Evolutionary conservation across 2,113 vertebrate species (phyloP).

Genomic region (Chaenogobius annularis): DNA sequence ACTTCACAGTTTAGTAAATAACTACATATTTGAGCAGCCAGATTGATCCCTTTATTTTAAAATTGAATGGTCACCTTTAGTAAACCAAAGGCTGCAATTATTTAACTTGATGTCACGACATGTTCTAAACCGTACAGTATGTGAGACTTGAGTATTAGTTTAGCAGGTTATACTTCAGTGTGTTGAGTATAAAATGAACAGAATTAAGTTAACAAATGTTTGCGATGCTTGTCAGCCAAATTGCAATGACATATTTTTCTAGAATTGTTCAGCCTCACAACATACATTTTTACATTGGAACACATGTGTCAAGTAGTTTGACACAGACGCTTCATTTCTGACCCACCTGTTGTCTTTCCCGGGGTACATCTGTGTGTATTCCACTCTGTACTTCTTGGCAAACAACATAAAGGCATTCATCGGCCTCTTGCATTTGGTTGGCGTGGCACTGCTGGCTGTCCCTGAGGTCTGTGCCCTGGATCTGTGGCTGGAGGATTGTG

Average conservation of each 20-base stretch:
- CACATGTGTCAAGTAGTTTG: background rate
- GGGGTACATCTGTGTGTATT: conserved; percentile 99
- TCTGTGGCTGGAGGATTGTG: conserved; percentile 84
- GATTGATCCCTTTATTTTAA: too few species aligned
- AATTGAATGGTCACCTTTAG: too few species aligned
- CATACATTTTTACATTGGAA: background rate
- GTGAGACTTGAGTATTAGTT: background rate
- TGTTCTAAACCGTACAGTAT: too few species aligned
- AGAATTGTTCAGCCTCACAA: background rate
- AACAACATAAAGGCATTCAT: conserved; percentile 99
- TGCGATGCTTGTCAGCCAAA: too few species aligned
- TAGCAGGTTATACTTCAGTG: background rate
- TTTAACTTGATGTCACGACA: too few species aligned
- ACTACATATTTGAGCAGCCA: too few species aligned
- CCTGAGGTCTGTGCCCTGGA: conserved; percentile 90
- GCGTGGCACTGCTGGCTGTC: conserved; percentile 85
- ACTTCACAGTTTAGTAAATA: too few species aligned
- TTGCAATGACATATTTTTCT: too few species aligned
- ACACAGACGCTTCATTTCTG: background rate
- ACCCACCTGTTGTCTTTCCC: conserved; percentile 98
- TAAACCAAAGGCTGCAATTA: too few species aligned
- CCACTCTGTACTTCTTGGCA: conserved; percentile 99
- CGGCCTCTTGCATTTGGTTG: conserved; percentile 99
- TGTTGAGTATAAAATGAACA: too few species aligned
- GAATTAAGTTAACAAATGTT: too few species aligned